phyloP scores from a whole-genome alignment of 2,888 invertebrate genomes.

The Theristus sp. region DNA sequence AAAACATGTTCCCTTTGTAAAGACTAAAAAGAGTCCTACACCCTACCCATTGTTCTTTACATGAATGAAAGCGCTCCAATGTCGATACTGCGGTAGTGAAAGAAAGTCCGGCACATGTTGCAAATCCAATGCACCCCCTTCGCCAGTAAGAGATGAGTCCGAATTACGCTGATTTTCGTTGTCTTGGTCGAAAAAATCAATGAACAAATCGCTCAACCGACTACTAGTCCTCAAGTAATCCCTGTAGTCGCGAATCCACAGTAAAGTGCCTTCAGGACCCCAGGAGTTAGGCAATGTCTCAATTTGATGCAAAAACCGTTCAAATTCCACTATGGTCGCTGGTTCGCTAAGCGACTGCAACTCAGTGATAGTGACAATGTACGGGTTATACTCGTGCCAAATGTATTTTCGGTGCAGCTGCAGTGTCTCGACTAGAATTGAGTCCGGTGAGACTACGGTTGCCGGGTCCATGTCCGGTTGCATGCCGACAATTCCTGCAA shows the following conservation, averaged over 20 bases:
- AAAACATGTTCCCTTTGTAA: not conserved
- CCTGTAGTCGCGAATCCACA: not conserved
- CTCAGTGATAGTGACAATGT: not conserved
- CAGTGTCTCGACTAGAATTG: not conserved
- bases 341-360: not conserved
- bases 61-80: not conserved
- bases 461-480: not conserved
- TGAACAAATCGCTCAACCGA: not conserved
- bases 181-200: not conserved
- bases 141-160: no score
- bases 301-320: not conserved
- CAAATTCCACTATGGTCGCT: not conserved
- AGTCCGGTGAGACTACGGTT: not conserved
- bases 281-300: not conserved
- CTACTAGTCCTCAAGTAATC: not conserved
- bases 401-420: not conserved
- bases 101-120: not conserved
- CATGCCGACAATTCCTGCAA: not conserved
- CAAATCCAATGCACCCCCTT: not conserved
- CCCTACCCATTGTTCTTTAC: not conserved
- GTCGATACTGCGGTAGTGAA: not conserved
- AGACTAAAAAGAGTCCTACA: not conserved
- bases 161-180: not conserved
- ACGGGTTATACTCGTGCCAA: not conserved
- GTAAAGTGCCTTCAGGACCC: not conserved